phyloP scores from a whole-genome alignment of 2,797 vertebrate genomes.

The Fringilla coelebs region DNA sequence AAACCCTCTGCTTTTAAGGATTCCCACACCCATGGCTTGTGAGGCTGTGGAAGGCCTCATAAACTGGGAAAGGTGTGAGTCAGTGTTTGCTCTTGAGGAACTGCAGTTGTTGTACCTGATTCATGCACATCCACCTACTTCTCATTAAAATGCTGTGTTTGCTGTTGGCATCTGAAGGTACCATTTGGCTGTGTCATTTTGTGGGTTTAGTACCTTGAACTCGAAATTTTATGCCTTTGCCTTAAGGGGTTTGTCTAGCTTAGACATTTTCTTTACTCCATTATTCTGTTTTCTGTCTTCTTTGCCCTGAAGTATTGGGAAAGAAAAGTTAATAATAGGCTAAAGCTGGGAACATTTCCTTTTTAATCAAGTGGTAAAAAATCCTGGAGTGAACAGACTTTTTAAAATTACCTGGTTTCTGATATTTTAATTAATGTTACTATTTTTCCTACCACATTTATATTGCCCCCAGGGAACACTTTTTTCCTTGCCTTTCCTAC shows the following conservation, averaged over 20 bases:
- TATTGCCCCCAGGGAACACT: neutral
- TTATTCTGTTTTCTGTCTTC: neutral
- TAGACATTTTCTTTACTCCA: neutral
- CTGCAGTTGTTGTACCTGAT: neutral
- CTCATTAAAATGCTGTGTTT: neutral
- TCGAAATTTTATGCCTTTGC: neutral
- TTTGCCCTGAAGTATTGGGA: neutral
- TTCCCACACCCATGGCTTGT: neutral
- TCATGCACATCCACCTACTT: neutral
- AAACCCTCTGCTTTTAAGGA: neutral
- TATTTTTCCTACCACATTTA: neutral
- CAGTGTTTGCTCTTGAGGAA: neutral
- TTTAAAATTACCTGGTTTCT: neutral
- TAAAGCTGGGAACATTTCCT: neutral
- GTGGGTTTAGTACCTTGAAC: neutral
- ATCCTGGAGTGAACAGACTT: neutral
- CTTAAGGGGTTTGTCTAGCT: neutral
- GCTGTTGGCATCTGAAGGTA: neutral
- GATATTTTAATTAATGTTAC: slow-evolving; percentile 17
- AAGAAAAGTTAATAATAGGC: neutral
- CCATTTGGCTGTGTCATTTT: neutral
- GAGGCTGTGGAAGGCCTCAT: neutral
- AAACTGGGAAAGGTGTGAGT: neutral
- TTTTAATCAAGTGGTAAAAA: slow-evolving; percentile 3
- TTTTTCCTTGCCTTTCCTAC: neutral